These are phyloP conservation scores for Dicrostonyx torquatus DNA, from an alignment of 2,797 vertebrate species.

Conservation along the genomic window DNA sequence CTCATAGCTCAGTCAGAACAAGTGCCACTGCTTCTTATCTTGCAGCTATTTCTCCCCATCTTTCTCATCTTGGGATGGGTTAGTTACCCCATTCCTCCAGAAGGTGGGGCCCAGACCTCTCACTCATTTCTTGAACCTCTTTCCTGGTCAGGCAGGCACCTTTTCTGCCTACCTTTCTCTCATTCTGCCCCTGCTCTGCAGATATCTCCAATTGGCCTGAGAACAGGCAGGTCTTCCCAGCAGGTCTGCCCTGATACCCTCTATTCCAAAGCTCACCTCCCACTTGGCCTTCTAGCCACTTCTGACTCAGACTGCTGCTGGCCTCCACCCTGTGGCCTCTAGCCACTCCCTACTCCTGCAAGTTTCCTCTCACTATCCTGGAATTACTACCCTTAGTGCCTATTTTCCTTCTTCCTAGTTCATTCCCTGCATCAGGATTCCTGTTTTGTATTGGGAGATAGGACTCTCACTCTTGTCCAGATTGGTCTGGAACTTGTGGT, in stretches of 20 bases:
- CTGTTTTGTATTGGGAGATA: neutral
- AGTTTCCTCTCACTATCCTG: neutral
- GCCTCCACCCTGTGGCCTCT: neutral
- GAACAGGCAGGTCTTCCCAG: neutral
- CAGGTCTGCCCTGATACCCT: neutral
- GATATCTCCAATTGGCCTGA: neutral
- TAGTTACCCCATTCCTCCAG: neutral
- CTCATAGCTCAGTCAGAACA: too few species aligned
- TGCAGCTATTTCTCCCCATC: neutral
- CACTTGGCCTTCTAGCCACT: neutral
- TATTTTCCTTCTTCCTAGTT: neutral
- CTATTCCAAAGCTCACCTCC: neutral
- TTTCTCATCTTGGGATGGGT: neutral
- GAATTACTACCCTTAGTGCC: neutral
- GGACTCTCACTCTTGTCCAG: neutral
- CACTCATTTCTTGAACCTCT: neutral
- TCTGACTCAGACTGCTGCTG: neutral
- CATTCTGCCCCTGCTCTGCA: neutral
- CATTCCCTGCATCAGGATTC: neutral
- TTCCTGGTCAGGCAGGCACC: neutral
- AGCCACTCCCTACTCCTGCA: neutral
- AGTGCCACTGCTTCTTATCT: neutral
- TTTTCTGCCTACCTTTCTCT: neutral
- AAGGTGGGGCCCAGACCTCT: neutral
- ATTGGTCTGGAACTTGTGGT: neutral